Base-by-base conservation (phyloP, 2,113 vertebrate genomes). In the Carettochelys insculpta region DNA sequence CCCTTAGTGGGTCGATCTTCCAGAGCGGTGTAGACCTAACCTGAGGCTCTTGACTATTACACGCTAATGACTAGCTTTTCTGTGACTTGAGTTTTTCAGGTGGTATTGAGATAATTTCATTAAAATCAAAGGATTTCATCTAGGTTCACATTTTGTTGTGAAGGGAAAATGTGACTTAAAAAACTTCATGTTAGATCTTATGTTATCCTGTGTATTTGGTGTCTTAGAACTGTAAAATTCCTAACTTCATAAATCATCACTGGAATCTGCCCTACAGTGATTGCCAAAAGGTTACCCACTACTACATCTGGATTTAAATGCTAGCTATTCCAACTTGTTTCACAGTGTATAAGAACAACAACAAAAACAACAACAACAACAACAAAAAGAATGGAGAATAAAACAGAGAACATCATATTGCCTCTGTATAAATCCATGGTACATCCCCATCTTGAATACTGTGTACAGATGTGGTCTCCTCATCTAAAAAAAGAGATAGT, bases 41-140 rank as follows among this genome's bases (percentile, higher is more conserved):
- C n/a, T n/a, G 61, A 38, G 19, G 61, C 20, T 65, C 61, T n/a
- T 65, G 61, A 38, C n/a, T 10, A 68, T 19, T 38, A 68, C n/a
- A 38, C 38, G n/a, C n/a, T 68, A 68, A 68, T 34, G n/a, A 68
- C 20, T 68, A 22, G n/a, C 61, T 68, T 38, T 68, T 38, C n/a
- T n/a, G 19, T 38, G n/a, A 38, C 34, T 56, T 20, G 61, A 68
- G 10, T 22, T 68, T 38, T 29, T 56, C 54, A 56, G 54, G 54
- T 56, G 54, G 9, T 29, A 56, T 56, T 27, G 54, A 56, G 8
- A 9, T 56, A 56, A 25, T 56, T 27, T 56, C 25, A 54, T 54
- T 27, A 45, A 75, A 85, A 82, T 80, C 27, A 76, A 20, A 77
- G 24, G 27, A 22, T 31, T 85, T 86, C 77, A 77, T 90, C 81